A percentile compares a stretch with the other conserved stretches of the same genome.
Conservation (phyloP, 2,797 vertebrate genomes). For the Esox masquinongy region DNA sequence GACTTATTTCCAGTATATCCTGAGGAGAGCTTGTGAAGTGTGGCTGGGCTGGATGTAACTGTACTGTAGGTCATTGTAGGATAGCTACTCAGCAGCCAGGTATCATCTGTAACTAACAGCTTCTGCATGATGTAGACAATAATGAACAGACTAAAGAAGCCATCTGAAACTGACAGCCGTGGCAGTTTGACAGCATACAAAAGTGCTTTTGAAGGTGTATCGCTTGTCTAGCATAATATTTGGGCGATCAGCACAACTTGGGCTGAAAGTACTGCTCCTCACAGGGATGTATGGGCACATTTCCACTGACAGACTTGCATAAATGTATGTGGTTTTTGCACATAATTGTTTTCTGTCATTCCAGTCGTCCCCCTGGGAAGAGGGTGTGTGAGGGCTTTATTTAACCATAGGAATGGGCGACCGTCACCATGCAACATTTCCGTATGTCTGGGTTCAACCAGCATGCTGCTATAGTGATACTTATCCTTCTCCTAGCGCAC, state of each 20-base stretch:
- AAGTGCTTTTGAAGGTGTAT: slow-evolving; percentile 1
- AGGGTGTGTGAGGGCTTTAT: slow-evolving; percentile 13
- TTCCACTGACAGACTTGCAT: not conserved
- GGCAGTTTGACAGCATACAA: not conserved
- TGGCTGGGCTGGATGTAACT: too few relatives aligned
- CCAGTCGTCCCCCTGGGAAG: slow-evolving; percentile 7
- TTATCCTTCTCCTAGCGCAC: not conserved
- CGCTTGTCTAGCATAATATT: not conserved
- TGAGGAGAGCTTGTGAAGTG: not conserved
- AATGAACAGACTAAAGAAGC: not conserved
- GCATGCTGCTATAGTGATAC: not conserved
- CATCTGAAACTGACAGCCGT: not conserved
- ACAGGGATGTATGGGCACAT: not conserved
- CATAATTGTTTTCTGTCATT: slow-evolving; percentile 26
- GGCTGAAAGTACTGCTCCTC: slow-evolving; percentile 1
- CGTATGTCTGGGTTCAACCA: not conserved
- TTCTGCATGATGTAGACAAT: not conserved
- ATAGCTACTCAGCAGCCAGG: too few relatives aligned
- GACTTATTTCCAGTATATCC: not conserved
- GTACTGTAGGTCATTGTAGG: not conserved
- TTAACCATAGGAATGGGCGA: slow-evolving; percentile 18
- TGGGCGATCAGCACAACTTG: not conserved
- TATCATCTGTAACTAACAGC: not conserved
- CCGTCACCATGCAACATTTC: not conserved
- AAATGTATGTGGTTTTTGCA: not conserved